Evolutionary conservation across 2,113 vertebrate species (phyloP), one percentile per base, ranked within the genome.

Genomic region (Larimichthys polyactis): DNA sequence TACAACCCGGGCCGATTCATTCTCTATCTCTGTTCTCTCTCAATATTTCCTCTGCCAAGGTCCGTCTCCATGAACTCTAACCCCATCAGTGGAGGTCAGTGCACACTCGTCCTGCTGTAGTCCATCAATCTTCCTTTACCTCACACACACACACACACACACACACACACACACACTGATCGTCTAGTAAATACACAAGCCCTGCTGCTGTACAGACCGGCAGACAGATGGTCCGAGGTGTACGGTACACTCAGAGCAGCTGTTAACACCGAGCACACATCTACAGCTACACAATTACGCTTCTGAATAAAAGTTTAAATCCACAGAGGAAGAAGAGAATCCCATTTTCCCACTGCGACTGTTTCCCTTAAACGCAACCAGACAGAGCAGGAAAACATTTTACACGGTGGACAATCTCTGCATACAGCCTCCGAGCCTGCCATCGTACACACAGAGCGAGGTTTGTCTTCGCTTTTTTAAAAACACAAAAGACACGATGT

Each of bases 201-300:
- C 44, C 63, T 57, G 16, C 80, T 73, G 69, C 65, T 44, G 32
- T 52, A 27, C 17, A 82, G 85, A 83, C 48, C 2, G 11, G 51
- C 16, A 67, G 74, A 84, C 87, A 89, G 80, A 90, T 82, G 88
- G 79, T 52, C 46, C 69, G 78, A 82, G 85, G 36, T 90, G 75
- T 81, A 55, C 77, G 68, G n/a, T 64, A 67, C 55, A 49, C 52
- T 55, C 72, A 71, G 36, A 40, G 71, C 82, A 86, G 22, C 75
- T 90, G 81, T 81, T 69, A 44, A 16, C 36, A 80, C 27, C 19
- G 9, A 22, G 48, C 20, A 17, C 69, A 68, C 60, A 84, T 78
- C 51, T 36, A 64, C 55, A 78, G 20, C 4, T 15, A 27, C 52
- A 24, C 12, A 62, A 40, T 24, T 24, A 24, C 70, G 1, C 71